Conservation (phyloP, 2,113 vertebrate species). For the Bufo gargarizans region DNA sequence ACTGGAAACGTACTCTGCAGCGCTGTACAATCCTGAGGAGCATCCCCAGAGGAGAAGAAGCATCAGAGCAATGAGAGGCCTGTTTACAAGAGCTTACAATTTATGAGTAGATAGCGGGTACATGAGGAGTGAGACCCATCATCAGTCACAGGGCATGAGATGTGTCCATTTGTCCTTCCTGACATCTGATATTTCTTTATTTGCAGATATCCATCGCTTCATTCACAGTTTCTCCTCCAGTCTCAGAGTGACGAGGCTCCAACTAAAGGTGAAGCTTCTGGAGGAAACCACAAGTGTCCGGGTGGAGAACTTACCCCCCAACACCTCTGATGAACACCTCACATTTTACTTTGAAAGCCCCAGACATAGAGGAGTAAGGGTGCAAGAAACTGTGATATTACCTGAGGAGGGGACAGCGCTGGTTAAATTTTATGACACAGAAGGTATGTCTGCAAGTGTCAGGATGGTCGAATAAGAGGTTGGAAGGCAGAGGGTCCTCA, state of each 20-base stretch:
- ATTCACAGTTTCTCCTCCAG: slow-evolving; percentile 66
- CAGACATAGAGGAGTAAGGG: slow-evolving; percentile 68
- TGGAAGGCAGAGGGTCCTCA: neutral
- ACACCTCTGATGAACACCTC: slow-evolving; percentile 65
- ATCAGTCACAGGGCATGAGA: too few species aligned
- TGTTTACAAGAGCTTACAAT: too few species aligned
- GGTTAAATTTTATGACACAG: slow-evolving; percentile 74
- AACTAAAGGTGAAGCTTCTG: slow-evolving; percentile 72
- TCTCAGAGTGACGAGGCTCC: slow-evolving; percentile 64
- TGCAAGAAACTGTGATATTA: slow-evolving; percentile 63
- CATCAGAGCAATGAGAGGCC: too few species aligned
- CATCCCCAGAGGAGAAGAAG: too few species aligned
- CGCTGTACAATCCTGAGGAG: too few species aligned
- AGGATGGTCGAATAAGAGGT: neutral
- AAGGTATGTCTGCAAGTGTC: slow-evolving; percentile 72
- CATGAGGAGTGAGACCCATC: too few species aligned
- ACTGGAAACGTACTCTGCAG: too few species aligned
- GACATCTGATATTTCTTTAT: neutral
- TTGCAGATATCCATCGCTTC: slow-evolving; percentile 73
- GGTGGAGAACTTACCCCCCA: slow-evolving; percentile 76
- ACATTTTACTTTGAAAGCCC: slow-evolving; percentile 80
- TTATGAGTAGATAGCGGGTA: too few species aligned
- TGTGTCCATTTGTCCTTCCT: too few species aligned
- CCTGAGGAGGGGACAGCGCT: slow-evolving; percentile 76
- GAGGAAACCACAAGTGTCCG: slow-evolving; percentile 73